A percentile compares a stretch with the other conserved stretches of the same genome.
Evolutionary conservation across 2,888 invertebrate species (phyloP).

Genomic region (Agriotes lineatus): DNA sequence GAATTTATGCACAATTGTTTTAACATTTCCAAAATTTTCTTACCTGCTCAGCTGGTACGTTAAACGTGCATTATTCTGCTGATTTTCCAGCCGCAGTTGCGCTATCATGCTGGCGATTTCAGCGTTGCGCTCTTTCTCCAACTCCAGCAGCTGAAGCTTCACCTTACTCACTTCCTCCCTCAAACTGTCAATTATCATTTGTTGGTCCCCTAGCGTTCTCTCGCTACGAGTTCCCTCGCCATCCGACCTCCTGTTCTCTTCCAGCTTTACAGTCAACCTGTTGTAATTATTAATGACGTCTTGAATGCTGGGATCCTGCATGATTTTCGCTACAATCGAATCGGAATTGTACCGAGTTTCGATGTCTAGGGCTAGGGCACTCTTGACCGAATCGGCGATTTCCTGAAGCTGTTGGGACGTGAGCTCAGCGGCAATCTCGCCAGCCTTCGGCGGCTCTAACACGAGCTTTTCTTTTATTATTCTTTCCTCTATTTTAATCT

Average conservation of each 20-base stretch:
- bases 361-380: constrained; percentile 55
- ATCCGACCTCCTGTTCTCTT: constrained; percentile 19
- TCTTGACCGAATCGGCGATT: constrained; percentile 60
- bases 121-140: constrained; percentile 55
- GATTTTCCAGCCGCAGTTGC: constrained; percentile 53
- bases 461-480: constrained; percentile 51
- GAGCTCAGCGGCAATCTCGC: constrained; percentile 52
- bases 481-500: constrained; percentile 52
- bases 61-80: constrained; percentile 45
- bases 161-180: constrained; percentile 68
- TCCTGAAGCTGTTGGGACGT: constrained; percentile 62
- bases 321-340: constrained; percentile 49
- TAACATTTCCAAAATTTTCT: too few relatives aligned
- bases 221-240: constrained; percentile 14
- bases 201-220: constrained; percentile 45
- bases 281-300: constrained; percentile 52
- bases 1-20: too few relatives aligned
- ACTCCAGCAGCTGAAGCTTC: constrained; percentile 69
- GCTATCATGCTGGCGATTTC: constrained; percentile 46
- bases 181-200: constrained; percentile 51
- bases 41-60: constrained; percentile 51
- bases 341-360: constrained; percentile 56
- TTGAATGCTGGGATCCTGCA: constrained; percentile 42
- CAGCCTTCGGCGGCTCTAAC: constrained; percentile 49
- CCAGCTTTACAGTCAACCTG: constrained; percentile 22